phyloP scores from a whole-genome alignment of 1,140 invertebrate species.

The Scaptodrosophila lebanonensis region DNA sequence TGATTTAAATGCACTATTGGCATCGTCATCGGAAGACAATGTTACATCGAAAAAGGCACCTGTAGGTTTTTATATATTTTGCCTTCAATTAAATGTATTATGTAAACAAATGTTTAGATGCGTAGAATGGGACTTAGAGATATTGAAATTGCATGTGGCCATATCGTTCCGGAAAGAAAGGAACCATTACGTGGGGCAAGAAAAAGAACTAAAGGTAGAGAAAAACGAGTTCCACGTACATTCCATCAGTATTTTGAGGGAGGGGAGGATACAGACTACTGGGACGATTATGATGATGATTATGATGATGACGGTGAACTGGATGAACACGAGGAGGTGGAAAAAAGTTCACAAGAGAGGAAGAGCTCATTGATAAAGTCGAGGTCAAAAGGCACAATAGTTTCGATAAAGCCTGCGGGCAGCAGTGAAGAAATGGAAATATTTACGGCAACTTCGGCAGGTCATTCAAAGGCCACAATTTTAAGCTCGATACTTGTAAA shows the following conservation, averaged over 20 bases:
- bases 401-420: no score
- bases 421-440: no score
- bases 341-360: no score
- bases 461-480: no score
- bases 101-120: slow-evolving; percentile 12
- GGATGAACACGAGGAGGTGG: no score
- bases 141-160: slow-evolving; percentile 11
- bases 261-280: background rate
- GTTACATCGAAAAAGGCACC: slow-evolving; percentile 5
- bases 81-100: background rate
- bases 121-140: slow-evolving; percentile 44
- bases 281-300: no score
- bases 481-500: no score
- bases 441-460: no score
- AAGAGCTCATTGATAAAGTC: no score
- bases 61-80: background rate
- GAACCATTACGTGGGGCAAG: background rate
- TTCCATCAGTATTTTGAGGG: background rate
- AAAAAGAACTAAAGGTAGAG: background rate
- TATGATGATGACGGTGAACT: no score
- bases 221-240: background rate
- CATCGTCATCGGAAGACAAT: slow-evolving; percentile 20
- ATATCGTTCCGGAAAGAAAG: background rate
- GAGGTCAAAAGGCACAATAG: no score
- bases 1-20: slow-evolving; percentile 15